Conservation (phyloP, 2,113 vertebrate genomes). For the Pristiophorus japonicus region DNA sequence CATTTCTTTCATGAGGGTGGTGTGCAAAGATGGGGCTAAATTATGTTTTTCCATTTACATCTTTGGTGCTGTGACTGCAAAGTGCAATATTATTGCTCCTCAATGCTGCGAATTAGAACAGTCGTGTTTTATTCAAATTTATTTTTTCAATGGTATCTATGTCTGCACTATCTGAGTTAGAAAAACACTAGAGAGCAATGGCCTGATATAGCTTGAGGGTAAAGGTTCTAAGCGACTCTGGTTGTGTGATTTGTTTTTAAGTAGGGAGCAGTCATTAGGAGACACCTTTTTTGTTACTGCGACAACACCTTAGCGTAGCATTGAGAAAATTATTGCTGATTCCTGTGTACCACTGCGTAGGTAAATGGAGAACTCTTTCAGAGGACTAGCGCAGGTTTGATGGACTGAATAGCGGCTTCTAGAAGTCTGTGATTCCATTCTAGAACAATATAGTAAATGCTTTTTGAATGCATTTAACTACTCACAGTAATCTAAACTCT, state of each 20-base stretch:
- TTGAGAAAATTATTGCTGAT: background rate
- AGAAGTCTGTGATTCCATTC: background rate
- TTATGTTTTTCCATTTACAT: background rate
- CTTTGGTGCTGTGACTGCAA: background rate
- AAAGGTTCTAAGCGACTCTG: background rate
- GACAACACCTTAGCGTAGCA: background rate
- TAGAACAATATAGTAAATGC: background rate
- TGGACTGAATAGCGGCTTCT: background rate
- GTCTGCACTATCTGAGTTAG: background rate
- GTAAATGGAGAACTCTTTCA: background rate
- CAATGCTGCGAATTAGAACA: background rate
- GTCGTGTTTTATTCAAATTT: background rate
- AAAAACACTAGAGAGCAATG: background rate
- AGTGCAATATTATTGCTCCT: background rate
- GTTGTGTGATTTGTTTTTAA: background rate
- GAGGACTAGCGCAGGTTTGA: too few relatives aligned
- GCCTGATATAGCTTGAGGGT: background rate
- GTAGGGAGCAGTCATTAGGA: background rate
- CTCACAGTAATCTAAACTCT: background rate
- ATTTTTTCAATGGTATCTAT: background rate
- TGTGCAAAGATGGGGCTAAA: background rate
- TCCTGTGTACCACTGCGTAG: background rate
- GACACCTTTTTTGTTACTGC: background rate
- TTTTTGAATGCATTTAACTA: background rate
- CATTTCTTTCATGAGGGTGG: background rate